Conservation (phyloP, 1,140 invertebrate species). For the Atta texana region DNA sequence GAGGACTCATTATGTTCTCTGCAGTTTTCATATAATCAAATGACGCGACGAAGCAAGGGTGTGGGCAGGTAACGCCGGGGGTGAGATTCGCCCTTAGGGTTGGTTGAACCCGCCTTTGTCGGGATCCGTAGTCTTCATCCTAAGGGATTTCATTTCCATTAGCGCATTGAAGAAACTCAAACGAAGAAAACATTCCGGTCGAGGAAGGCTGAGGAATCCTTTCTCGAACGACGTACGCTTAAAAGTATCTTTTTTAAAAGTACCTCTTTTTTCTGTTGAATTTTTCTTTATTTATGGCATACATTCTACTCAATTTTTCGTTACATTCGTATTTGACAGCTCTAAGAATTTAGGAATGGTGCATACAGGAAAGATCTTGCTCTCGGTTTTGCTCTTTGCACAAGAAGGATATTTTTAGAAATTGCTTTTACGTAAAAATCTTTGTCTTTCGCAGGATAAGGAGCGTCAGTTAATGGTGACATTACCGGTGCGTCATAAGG, state of each 20-base stretch:
- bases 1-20: constrained; percentile 48
- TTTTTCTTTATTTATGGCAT: neutral
- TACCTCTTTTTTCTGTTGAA: neutral
- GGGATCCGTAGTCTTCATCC: constrained; percentile 71
- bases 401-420: constrained; percentile 21
- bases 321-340: neutral
- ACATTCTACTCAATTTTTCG: neutral
- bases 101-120: constrained; percentile 75
- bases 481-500: constrained; percentile 64
- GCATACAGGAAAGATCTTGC: neutral
- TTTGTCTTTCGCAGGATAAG: constrained; percentile 46
- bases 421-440: constrained; percentile 28
- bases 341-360: neutral
- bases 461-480: constrained; percentile 63
- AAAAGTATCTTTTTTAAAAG: neutral
- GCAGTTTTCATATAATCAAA: constrained; percentile 76
- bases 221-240: constrained; percentile 7
- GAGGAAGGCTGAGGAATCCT: constrained; percentile 45
- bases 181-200: constrained; percentile 56
- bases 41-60: constrained; percentile 70
- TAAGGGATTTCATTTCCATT: constrained; percentile 81
- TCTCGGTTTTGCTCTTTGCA: neutral
- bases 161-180: constrained; percentile 75
- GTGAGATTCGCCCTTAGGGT: constrained; percentile 75
- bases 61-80: constrained; percentile 70